Evolutionary conservation across 2,888 invertebrate species (phyloP), one percentile per base, ranked within the genome.

Genomic region (Drosophila macrospina): DNA sequence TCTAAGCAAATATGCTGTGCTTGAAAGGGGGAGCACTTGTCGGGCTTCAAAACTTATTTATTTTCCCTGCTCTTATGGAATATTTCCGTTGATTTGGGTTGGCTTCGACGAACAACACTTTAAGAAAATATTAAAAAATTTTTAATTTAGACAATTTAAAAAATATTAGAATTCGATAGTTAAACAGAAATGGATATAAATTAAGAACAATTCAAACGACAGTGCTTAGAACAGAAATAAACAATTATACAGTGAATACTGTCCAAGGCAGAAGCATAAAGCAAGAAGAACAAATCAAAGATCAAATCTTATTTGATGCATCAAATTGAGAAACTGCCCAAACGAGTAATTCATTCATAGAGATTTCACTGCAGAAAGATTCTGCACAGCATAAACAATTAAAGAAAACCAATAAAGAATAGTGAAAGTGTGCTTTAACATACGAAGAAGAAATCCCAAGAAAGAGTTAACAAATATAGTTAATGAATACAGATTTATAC

Each of bases 21-120:
- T 68, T 55, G 47, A 11, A 44, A 47, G 11, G 32, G 28, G 32
- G 20, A 16, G 54, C 88, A 84, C 75, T 86, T 84, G 84, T 68
- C 52, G 34, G 84, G 70, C 72, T 86, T 88, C 83, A 39, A 44
- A 59, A 59, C 45, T 60, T 63, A 67, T 65, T 72, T 61, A 48
- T 69, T 66, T 77, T 56, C 41, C 32, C 16, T 16, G 28, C 47
- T 54, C 52, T 60, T 73, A 57, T 63, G 60, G 36, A 65, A 73
- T 45, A 64, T 60, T 64, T 70, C 41, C 26, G 44, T 28, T 44
- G 20, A 50, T 69, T 45, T 69, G 54, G 26, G 15, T 48, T 39
- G 36, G 37, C n/a, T 47, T 50, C 13, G 10, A 26, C 1, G 10
- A 3, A 8, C 5, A 15, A 37, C 4, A 26, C 0, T 51, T 37